Evolutionary conservation across 2,888 invertebrate species (phyloP).

Genomic region (Apotomis capreana): DNA sequence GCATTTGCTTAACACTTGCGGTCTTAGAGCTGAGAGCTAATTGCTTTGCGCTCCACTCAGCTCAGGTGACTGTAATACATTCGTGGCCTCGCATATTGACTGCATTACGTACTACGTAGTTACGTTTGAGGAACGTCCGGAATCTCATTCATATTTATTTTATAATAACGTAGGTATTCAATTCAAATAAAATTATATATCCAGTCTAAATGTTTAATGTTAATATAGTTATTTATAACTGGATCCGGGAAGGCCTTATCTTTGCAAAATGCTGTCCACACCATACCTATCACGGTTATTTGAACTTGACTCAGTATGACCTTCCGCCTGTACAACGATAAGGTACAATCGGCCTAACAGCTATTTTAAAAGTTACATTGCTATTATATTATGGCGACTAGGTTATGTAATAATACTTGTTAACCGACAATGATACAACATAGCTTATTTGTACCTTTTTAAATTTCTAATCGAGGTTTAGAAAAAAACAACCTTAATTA

Average conservation of each 20-base stretch:
- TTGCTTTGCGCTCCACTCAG: not conserved
- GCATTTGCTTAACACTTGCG: constrained; percentile 9
- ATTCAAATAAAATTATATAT: no score
- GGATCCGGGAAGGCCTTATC: constrained; percentile 24
- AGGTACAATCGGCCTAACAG: not conserved
- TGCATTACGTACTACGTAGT: not conserved
- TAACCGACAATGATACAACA: no score
- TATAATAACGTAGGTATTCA: not conserved
- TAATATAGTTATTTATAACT: constrained; percentile 1
- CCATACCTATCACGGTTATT: constrained; percentile 6
- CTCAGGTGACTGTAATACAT: not conserved
- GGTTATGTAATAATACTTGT: no score
- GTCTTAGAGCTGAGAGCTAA: not conserved
- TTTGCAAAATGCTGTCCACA: constrained; percentile 2
- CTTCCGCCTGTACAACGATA: constrained; percentile 6
- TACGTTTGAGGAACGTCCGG: not conserved
- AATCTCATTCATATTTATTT: not conserved
- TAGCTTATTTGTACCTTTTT: no score
- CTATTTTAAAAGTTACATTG: not conserved
- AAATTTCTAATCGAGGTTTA: no score
- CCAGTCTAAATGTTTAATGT: no score
- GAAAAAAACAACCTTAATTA: no score
- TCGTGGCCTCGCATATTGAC: constrained; percentile 1
- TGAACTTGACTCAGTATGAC: constrained; percentile 14
- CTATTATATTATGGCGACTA: no score